Conservation (phyloP, 2,888 invertebrate species). For the Imbricaverruca yamaguchii region DNA sequence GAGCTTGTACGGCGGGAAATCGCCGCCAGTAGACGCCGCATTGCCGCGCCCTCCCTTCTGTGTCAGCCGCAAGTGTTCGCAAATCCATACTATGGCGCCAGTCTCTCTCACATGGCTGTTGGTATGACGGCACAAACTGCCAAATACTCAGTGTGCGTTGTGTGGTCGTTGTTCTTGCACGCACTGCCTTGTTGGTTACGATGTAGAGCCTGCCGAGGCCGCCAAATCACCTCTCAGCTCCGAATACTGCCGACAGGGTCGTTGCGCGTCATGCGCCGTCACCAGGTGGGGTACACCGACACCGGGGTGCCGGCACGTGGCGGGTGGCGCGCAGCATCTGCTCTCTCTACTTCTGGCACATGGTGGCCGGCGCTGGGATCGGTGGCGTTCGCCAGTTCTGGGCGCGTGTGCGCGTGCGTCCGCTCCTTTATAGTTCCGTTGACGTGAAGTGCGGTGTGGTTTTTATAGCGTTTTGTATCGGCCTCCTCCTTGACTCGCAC, state of each 20-base stretch:
- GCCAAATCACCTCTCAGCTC: neutral
- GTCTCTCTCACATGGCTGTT: neutral
- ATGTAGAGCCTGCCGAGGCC: neutral
- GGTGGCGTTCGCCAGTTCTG: too few species aligned
- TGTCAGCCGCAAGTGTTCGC: neutral
- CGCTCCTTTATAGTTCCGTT: slow-evolving; percentile 6
- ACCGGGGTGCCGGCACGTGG: too few species aligned
- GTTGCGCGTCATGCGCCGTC: too few species aligned
- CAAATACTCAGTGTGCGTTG: neutral
- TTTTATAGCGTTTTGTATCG: slow-evolving; percentile 1
- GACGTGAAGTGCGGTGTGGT: neutral
- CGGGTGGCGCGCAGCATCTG: too few species aligned
- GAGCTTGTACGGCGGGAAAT: neutral
- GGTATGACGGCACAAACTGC: neutral
- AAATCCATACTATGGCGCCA: neutral
- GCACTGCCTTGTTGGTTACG: slow-evolving; percentile 5
- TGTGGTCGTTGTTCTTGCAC: neutral
- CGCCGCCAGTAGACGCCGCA: neutral
- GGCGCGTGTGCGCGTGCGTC: too few species aligned
- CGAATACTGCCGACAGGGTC: too few species aligned
- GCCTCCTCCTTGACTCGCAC: too few species aligned
- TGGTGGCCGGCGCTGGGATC: too few species aligned
- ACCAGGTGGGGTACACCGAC: too few species aligned
- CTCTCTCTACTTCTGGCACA: too few species aligned
- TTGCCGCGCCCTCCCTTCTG: neutral